Base-by-base conservation (phyloP, 2,113 vertebrate genomes). In the Ochotona princeps region DNA sequence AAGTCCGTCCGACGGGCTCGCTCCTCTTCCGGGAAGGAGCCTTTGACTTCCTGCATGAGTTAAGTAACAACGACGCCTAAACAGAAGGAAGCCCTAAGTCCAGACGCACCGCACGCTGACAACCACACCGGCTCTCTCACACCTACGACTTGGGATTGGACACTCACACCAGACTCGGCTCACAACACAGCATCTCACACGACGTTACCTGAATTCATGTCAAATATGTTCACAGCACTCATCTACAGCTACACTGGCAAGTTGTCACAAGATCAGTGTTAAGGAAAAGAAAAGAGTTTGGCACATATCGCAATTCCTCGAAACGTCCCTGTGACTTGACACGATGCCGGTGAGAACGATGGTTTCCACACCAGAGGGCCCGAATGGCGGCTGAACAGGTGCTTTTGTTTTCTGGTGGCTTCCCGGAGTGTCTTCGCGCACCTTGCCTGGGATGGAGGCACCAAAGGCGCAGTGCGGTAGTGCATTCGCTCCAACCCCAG, bases 391-490 rank as follows among this genome's bases (percentile, higher is more conserved):
- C 97, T 97, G 78, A 94, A 97, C 96, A 97, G 98, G 97, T 97
- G 97, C 97, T 96, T 94, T 78, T n/a, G n/a, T 80, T 80, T 92
- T 94, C 66, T 51, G 38, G 38, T 84, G 89, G 17, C 93, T 92
- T 88, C 87, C 26, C 88, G 28, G 35, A 25, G 32, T 67, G 88
- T 87, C 85, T 72, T 4, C 38, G 73, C 49, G 96, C 96, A 96
- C 98, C 96, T 88, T 78, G 96, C 97, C 98, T 76, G 7, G 38
- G 88, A 88, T 1, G 0, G 98, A 98, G 98, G 98, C 98, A 97
- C 97, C 0, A 96, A 85, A 96, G 98, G 98, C 82, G 97, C 98
- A 92, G 96, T 60, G 98, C 97, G 96, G 97, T 97, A 98, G 97
- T 97, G 97, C 97, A 95, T 94, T 90, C 96, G 87, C 96, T 94